Conservation (phyloP, 2,797 vertebrate species). For the Cyclopterus lumpus region DNA sequence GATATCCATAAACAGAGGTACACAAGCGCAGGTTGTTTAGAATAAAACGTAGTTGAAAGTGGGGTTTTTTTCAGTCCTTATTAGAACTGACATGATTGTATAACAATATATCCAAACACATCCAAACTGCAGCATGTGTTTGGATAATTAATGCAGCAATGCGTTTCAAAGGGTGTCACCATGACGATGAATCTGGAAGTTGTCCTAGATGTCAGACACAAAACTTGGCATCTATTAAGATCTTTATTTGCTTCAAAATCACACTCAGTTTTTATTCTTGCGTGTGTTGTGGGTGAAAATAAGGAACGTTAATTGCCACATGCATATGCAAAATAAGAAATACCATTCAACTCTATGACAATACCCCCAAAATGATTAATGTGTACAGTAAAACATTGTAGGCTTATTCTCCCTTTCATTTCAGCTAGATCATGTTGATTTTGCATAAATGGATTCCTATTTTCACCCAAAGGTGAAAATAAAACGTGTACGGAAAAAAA, state of each 20-base stretch:
- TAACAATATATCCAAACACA: background rate
- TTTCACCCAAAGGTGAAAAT: conserved; percentile 64
- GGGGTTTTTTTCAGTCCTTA: background rate
- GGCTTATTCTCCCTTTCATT: conserved; percentile 57
- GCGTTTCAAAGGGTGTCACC: conserved; percentile 17
- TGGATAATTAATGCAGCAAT: background rate
- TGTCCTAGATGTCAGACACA: conserved; percentile 13
- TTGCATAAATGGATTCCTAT: conserved; percentile 61
- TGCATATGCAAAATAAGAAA: conserved; percentile 37
- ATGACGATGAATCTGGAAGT: conserved; percentile 7
- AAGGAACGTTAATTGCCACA: conserved; percentile 38
- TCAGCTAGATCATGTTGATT: conserved; percentile 59
- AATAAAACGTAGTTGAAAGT: conserved; percentile 5
- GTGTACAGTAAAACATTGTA: conserved; percentile 48
- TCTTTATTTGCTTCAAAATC: conserved; percentile 12
- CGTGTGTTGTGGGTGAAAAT: conserved; percentile 36
- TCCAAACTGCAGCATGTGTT: too few species aligned
- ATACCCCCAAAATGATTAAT: conserved; percentile 49
- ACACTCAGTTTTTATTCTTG: conserved; percentile 8
- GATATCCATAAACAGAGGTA: conserved; percentile 15
- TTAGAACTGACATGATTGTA: conserved; percentile 11
- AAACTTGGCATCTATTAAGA: conserved; percentile 19
- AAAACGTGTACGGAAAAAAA: conserved; percentile 40
- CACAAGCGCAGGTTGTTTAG: conserved; percentile 9
- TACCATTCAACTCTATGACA: conserved; percentile 38